Base-by-base conservation (phyloP, 2,888 invertebrate genomes). In the Allophyes oxyacanthae region DNA sequence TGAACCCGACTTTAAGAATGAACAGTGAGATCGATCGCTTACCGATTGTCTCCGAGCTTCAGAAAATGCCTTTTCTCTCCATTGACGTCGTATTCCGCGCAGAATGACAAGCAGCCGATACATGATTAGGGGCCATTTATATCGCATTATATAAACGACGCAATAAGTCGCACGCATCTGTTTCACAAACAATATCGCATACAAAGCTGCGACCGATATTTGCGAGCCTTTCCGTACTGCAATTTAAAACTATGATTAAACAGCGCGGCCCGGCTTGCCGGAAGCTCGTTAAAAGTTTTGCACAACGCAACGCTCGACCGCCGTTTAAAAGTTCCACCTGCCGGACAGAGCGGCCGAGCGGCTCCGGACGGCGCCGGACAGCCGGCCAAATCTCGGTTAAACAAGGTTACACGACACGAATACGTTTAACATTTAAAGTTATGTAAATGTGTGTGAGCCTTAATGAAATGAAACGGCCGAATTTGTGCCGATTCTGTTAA, bases 251-350 rank as follows among this genome's bases (percentile, higher is more conserved):
- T 70, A 64, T 72, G 64, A 77, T 70, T 70, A 70, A 77, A 69
- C 56, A 54, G 56, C 48, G 43, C 42, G 43, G 61, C 49, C 32
- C 32, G 55, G 58, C 32, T 61, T 52, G 37, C 51, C 75, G 69
- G 72, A 77, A 75, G 72, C 77, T 77, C 58, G 66, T 75, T 75
- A 69, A 64, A 75, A 75, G 52, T 77, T 77, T 59, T 32, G 34
- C 50, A 44, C 49, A 59, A 69, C 64, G 57, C 61, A 59, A 52
- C 46, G 69, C 64, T 72, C 56, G 46, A 52, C 57, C 46, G 45
- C 41, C 69, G 70, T 64, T 76, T 64, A 61, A 70, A 75, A 76
- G 70, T 76, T 75, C 32, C 44, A 67, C 64, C 65, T 63, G 56
- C 34, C 56, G 59, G 71, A 60, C 58, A 49, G 43, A 34, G 15